Evolutionary conservation across 1,140 invertebrate genomes (phyloP).

Genomic region (Venustaconcha ellipsiformis): DNA sequence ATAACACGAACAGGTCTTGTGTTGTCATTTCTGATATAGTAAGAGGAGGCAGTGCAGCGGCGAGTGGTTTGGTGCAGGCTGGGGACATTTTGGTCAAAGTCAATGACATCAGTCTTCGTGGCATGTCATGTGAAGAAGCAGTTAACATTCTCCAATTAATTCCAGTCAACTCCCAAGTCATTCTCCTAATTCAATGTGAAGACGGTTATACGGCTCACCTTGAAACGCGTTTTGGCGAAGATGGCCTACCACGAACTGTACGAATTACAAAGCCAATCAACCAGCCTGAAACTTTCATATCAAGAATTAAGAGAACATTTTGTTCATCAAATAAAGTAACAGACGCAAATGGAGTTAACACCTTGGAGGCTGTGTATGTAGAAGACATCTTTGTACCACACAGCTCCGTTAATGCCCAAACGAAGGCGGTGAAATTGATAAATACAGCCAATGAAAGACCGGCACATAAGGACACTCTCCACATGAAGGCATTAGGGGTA

Average conservation of each 20-base stretch:
- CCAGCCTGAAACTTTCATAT: slow-evolving; percentile 49
- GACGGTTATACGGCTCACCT: slow-evolving; percentile 58
- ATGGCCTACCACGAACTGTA: slow-evolving; percentile 54
- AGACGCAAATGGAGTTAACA: too few relatives aligned
- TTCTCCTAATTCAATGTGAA: slow-evolving; percentile 52
- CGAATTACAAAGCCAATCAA: slow-evolving; percentile 52
- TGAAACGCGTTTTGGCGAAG: slow-evolving; percentile 59
- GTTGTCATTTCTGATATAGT: slow-evolving; percentile 59
- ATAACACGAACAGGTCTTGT: slow-evolving; percentile 49
- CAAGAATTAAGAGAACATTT: slow-evolving; percentile 45
- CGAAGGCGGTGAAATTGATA: slow-evolving; percentile 54
- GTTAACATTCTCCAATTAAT: slow-evolving; percentile 56
- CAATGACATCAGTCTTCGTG: slow-evolving; percentile 57
- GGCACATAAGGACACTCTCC: slow-evolving; percentile 49
- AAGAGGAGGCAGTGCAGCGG: slow-evolving; percentile 52
- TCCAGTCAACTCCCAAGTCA: slow-evolving; percentile 45
- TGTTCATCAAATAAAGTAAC: not conserved
- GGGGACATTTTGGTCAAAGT: slow-evolving; percentile 61
- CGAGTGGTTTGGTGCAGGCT: slow-evolving; percentile 58
- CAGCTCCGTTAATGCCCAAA: slow-evolving; percentile 26
- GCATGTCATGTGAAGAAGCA: slow-evolving; percentile 55
- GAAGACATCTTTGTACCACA: slow-evolving; percentile 26
- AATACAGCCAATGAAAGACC: slow-evolving; percentile 51
- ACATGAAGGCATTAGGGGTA: slow-evolving; percentile 55
- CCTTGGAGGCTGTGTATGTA: not conserved